A percentile compares a stretch with the other conserved stretches of the same genome.
Evolutionary conservation across 2,113 vertebrate genomes (phyloP).

Genomic region (Otolemur garnettii): DNA sequence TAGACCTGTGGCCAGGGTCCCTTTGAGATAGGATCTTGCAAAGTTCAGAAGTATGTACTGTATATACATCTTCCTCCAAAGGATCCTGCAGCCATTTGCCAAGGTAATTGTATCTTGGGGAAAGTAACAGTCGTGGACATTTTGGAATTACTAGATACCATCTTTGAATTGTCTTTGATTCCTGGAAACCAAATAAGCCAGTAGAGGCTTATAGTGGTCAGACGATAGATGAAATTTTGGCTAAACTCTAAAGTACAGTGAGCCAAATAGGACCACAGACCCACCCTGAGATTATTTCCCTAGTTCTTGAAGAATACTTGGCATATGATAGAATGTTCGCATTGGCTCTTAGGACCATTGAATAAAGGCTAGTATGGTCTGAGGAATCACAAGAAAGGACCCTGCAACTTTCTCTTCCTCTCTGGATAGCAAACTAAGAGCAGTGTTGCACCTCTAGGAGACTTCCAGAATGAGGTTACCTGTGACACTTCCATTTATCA

Average conservation of each 20-base stretch:
- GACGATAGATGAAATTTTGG: background rate
- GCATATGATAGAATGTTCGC: background rate
- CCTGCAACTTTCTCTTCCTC: background rate
- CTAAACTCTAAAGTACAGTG: background rate
- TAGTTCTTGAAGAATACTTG: background rate
- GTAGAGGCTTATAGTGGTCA: background rate
- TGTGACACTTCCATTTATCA: too few species aligned
- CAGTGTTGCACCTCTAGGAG: accelerated
- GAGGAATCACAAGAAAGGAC: background rate
- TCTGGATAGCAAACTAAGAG: background rate
- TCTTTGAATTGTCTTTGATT: background rate
- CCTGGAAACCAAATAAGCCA: background rate
- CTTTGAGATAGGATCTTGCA: background rate
- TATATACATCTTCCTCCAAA: background rate
- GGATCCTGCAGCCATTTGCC: background rate
- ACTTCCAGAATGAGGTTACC: background rate
- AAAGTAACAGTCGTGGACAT: background rate
- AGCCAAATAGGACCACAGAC: background rate
- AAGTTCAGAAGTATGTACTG: background rate
- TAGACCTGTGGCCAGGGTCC: too few species aligned
- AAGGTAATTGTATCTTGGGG: background rate
- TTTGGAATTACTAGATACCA: background rate
- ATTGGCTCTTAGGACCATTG: background rate
- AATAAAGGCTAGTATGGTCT: background rate
- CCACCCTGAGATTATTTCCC: background rate